These are phyloP conservation scores for Apodemia duryi DNA, from an alignment of 2,888 invertebrate species.

Conservation along the genomic window DNA sequence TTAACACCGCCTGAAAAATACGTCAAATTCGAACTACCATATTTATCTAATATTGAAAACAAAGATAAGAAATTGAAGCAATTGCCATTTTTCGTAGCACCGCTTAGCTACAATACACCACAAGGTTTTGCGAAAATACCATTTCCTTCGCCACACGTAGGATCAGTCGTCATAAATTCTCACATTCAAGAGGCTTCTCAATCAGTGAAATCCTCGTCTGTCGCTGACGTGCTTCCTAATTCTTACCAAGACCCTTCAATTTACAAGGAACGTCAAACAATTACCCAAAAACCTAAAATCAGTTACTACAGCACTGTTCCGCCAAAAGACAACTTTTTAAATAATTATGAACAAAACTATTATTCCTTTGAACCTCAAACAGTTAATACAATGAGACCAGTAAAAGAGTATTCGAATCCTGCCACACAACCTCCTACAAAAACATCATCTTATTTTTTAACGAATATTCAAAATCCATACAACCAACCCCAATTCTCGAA, in stretches of 20 bases:
- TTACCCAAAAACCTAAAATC: conserved; percentile 60
- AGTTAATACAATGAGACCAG: conserved; percentile 53
- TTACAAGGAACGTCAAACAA: conserved; percentile 50
- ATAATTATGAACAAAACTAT: conserved; percentile 51
- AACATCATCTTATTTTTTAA: conserved; percentile 53
- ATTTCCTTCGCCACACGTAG: conserved; percentile 91
- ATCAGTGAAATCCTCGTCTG: conserved; percentile 34
- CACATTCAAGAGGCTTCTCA: conserved; percentile 53
- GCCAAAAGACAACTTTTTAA: conserved; percentile 46
- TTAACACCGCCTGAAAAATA: conserved; percentile 85
- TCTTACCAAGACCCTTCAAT: conserved; percentile 44
- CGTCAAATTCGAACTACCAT: conserved; percentile 90
- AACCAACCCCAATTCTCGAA: conserved; percentile 45
- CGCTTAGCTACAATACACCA: conserved; percentile 90
- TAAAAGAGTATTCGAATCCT: conserved; percentile 38
- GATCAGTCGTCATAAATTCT: conserved; percentile 88
- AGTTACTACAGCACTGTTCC: conserved; percentile 66
- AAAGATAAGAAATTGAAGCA: conserved; percentile 86
- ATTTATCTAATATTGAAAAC: conserved; percentile 86
- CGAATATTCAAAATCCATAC: conserved; percentile 47
- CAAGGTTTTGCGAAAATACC: conserved; percentile 91
- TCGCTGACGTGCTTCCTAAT: conserved; percentile 40
- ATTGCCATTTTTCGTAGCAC: conserved; percentile 91
- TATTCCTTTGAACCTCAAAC: conserved; percentile 69
- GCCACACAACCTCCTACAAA: conserved; percentile 41